phyloP scores from a whole-genome alignment of 2,888 invertebrate genomes.

The Spialia ferax region DNA sequence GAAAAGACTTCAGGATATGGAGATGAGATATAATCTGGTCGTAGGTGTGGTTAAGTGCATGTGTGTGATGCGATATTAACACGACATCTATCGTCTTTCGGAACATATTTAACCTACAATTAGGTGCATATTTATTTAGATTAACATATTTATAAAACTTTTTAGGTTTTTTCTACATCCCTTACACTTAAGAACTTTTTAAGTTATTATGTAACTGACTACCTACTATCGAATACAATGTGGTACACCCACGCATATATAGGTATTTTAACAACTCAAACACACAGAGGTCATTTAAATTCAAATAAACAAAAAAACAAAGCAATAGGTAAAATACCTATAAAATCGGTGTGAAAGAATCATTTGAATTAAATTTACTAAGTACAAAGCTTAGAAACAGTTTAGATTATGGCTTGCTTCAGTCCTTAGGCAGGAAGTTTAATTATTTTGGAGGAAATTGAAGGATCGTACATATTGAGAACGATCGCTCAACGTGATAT shows the following conservation, averaged over 20 bases:
- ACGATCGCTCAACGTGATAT: conserved; percentile 20
- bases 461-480: conserved; percentile 30
- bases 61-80: neutral
- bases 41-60: conserved; percentile 1
- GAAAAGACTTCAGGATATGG: conserved; percentile 11
- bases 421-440: conserved; percentile 26
- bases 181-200: too few species aligned
- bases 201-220: too few species aligned
- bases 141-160: too few species aligned
- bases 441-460: conserved; percentile 37
- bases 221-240: too few species aligned
- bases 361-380: neutral
- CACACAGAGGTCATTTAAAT: too few species aligned
- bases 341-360: neutral
- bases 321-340: too few species aligned
- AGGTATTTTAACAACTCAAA: too few species aligned
- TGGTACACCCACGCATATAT: too few species aligned
- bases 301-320: too few species aligned
- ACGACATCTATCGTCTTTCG: neutral
- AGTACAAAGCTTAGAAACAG: neutral
- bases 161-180: too few species aligned
- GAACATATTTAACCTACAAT: too few species aligned
- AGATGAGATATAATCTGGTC: neutral
- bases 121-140: too few species aligned
- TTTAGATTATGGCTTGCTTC: neutral